Conservation (phyloP, 2,888 invertebrate species). For the Drosophila tanythrix region DNA sequence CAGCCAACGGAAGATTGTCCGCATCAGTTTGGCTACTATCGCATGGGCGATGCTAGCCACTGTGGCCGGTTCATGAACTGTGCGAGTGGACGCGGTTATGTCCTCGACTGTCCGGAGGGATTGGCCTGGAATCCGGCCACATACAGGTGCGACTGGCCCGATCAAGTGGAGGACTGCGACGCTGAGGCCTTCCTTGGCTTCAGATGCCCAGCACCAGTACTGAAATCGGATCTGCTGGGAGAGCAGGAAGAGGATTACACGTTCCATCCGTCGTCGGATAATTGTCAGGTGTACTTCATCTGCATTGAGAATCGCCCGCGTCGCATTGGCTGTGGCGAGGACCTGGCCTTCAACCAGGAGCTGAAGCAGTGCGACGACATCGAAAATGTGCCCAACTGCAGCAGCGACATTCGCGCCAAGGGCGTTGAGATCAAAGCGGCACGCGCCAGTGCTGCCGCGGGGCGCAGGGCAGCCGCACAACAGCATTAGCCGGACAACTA, state of each 20-base stretch:
- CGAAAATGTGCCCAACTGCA: slow-evolving; percentile 92
- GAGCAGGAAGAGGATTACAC: slow-evolving; percentile 85
- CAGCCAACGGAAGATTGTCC: slow-evolving; percentile 91
- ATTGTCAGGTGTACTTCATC: slow-evolving; percentile 92
- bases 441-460: slow-evolving; percentile 63
- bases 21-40: slow-evolving; percentile 93
- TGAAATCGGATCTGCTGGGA: slow-evolving; percentile 83
- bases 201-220: slow-evolving; percentile 88
- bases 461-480: slow-evolving; percentile 19
- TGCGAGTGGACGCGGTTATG: slow-evolving; percentile 90
- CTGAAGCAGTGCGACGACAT: slow-evolving; percentile 90
- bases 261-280: slow-evolving; percentile 86
- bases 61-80: slow-evolving; percentile 94
- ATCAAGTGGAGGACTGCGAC: slow-evolving; percentile 92
- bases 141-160: slow-evolving; percentile 95
- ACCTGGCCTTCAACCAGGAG: slow-evolving; percentile 91
- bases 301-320: slow-evolving; percentile 91
- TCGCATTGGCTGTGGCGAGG: slow-evolving; percentile 90
- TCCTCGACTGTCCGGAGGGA: slow-evolving; percentile 93
- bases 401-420: slow-evolving; percentile 77
- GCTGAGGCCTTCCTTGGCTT: slow-evolving; percentile 92
- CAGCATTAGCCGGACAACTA: slow-evolving; percentile 12
- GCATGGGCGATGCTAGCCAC: slow-evolving; percentile 88
- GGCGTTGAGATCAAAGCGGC: slow-evolving; percentile 81
- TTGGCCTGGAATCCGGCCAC: slow-evolving; percentile 90